Evolutionary conservation across 2,888 invertebrate species (phyloP).

Genomic region (Hyalella azteca): DNA sequence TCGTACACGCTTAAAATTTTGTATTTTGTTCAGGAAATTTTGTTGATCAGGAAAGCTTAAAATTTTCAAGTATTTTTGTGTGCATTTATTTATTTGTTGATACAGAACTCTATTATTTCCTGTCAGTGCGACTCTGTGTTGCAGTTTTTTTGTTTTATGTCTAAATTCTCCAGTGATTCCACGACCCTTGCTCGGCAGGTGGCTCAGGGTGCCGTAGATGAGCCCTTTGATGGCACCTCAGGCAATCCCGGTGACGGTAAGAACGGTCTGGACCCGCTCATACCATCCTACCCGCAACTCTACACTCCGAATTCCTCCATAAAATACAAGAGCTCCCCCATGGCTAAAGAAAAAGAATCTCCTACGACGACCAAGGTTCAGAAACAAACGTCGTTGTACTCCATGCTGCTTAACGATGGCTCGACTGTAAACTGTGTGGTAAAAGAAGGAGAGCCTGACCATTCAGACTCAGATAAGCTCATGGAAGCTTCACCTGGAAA

Average conservation of each 20-base stretch:
- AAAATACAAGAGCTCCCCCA: neutral
- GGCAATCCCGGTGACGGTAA: neutral
- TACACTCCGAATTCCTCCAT: slow-evolving; percentile 15
- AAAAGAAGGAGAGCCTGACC: neutral
- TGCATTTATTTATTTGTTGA: no score
- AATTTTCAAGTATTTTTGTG: neutral
- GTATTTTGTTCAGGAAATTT: neutral
- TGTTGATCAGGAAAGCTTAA: neutral
- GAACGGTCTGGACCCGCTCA: neutral
- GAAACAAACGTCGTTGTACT: neutral
- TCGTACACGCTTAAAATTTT: no score
- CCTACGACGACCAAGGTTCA: neutral
- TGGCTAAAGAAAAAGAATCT: neutral
- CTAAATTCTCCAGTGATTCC: no score
- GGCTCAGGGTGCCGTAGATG: slow-evolving; percentile 4
- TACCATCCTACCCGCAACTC: slow-evolving; percentile 18
- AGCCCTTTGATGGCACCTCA: neutral
- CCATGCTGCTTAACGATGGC: slow-evolving; percentile 10
- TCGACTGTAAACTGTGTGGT: slow-evolving; percentile 4
- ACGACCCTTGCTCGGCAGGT: neutral
- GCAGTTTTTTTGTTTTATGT: no score
- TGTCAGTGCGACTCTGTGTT: no score
- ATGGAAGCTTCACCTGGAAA: neutral
- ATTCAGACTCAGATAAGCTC: neutral
- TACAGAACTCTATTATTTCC: no score